phyloP scores from a whole-genome alignment of 2,888 invertebrate genomes.

The Drosophila pullipes region DNA sequence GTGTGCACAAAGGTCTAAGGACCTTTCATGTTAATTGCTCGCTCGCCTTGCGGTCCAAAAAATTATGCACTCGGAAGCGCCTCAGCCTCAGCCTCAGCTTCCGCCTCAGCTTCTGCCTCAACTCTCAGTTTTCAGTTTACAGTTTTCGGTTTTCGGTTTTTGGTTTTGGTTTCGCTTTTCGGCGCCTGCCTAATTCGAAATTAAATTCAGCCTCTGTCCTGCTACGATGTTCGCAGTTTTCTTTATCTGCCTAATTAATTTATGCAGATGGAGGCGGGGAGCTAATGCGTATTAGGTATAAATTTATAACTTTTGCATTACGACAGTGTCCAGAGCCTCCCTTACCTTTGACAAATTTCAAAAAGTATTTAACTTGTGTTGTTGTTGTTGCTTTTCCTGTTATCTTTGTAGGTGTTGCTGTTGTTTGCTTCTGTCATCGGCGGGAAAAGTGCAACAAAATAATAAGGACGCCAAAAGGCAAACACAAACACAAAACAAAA shows the following conservation, averaged over 20 bases:
- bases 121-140: constrained; percentile 19
- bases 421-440: constrained; percentile 39
- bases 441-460: constrained; percentile 71
- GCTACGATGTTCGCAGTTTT: constrained; percentile 31
- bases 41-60: constrained; percentile 37
- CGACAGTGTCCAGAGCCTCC: constrained; percentile 14
- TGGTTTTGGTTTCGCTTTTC: constrained; percentile 52
- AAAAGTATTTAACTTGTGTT: constrained; percentile 41
- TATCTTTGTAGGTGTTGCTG: constrained; percentile 32
- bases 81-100: constrained; percentile 10
- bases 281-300: constrained; percentile 68
- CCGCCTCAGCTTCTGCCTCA: constrained; percentile 6
- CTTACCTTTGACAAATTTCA: constrained; percentile 47
- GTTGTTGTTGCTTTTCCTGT: constrained; percentile 30
- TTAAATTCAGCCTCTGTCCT: constrained; percentile 67
- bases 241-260: constrained; percentile 73
- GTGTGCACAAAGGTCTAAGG: constrained; percentile 55
- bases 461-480: constrained; percentile 76
- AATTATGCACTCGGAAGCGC: constrained; percentile 56
- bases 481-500: constrained; percentile 69
- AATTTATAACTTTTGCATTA: constrained; percentile 74
- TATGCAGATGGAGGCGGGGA: constrained; percentile 46
- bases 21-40: constrained; percentile 71
- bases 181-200: constrained; percentile 69
- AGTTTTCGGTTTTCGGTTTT: constrained; percentile 23